Evolutionary conservation across 2,113 vertebrate species (phyloP), one percentile per base, ranked within the genome.

Genomic region (Xenopus laevis): DNA sequence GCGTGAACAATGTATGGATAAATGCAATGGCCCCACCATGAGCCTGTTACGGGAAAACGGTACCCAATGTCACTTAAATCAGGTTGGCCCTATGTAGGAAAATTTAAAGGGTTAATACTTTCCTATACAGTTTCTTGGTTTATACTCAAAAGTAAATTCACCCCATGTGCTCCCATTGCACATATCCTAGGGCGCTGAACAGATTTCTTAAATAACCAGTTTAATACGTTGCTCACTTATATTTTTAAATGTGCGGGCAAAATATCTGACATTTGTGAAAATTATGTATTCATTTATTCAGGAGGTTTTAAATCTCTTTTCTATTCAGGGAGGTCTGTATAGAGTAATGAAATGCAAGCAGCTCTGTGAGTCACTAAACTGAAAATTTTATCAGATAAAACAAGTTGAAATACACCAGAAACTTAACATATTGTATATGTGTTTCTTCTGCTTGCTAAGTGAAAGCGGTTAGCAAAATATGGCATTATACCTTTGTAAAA

Each of bases 201-300:
- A 75, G 67, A 68, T 75, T 75, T 75, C 59, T 75, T 62, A 62
- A 75, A 75, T 75, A 75, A 75, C 68, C 65, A 44, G 72, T 68
- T 75, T 75, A 68, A 62, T 75, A 53, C 53, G 40, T 65, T 10
- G 40, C 44, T 66, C 53, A 47, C 65, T 62, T 75, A 62, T 58
- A 58, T 75, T 75, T 74, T 74, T 47, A 67, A 68, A 67, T 20
- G 66, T 46, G 52, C 33, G 33, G 71, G 71, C 71, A 74, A 67
- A 66, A 67, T 67, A 66, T 74, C 71, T 66, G 63, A 74, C 71
- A 66, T 74, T 68, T 50, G 13, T 11, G 33, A 74, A 74, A 74
- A 74, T 74, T 68, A 74, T 57, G 3, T 60, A 75, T 75, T 75
- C 72, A 75, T 75, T 75, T 75, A 75, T 75, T 68, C 72, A 61